phyloP scores from a whole-genome alignment of 1,140 invertebrate genomes.

The Penaeus indicus region DNA sequence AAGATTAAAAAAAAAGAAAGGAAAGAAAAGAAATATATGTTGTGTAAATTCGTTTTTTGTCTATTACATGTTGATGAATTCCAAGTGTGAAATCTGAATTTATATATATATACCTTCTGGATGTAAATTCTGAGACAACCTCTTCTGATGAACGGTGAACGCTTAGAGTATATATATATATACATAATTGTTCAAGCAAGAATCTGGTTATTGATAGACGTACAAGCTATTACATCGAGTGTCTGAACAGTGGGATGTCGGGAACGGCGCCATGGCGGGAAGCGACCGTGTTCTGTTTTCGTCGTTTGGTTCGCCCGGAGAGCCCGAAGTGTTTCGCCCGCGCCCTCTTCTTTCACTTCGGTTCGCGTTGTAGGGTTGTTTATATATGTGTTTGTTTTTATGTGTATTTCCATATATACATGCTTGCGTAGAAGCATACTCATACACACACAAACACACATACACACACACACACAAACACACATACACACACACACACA shows the following conservation, averaged over 20 bases:
- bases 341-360: too few relatives aligned
- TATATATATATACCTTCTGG: conserved; percentile 5
- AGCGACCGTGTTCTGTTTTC: neutral
- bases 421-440: neutral
- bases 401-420: neutral
- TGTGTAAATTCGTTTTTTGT: too few relatives aligned
- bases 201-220: neutral
- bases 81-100: too few relatives aligned
- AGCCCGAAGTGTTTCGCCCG: too few relatives aligned
- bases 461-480: neutral
- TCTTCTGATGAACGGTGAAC: too few relatives aligned
- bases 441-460: neutral
- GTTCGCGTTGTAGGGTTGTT: neutral
- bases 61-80: too few relatives aligned
- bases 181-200: neutral
- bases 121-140: neutral
- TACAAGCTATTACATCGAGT: too few relatives aligned
- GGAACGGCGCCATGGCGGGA: too few relatives aligned
- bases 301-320: too few relatives aligned
- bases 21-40: too few relatives aligned
- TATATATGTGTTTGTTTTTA: neutral
- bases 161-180: conserved; percentile 13
- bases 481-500: neutral
- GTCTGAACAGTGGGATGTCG: too few relatives aligned
- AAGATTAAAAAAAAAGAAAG: neutral